Percentiles rank a stretch among this genome's conserved stretches.
phyloP scores from a whole-genome alignment of 2,888 invertebrate genomes.

The Cyaniris semiargus region DNA sequence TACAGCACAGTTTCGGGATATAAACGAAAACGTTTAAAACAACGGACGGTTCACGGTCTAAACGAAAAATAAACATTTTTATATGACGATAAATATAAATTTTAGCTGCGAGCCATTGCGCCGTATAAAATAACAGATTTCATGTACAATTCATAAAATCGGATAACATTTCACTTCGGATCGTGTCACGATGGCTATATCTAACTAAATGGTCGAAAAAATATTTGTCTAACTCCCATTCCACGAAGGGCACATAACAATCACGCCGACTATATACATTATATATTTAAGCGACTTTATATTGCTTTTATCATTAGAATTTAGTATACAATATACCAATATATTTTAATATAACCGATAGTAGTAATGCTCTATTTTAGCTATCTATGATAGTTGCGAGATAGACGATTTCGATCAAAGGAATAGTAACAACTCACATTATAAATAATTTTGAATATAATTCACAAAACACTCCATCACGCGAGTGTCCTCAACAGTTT shows the following conservation, averaged over 20 bases:
- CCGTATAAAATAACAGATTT: constrained; percentile 14
- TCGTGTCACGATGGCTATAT: constrained; percentile 22
- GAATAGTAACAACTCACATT: constrained; percentile 38
- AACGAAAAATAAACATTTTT: constrained; percentile 11
- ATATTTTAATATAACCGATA: constrained; percentile 34
- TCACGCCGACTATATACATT: constrained; percentile 44
- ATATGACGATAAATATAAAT: constrained; percentile 2
- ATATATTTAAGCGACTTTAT: constrained; percentile 61
- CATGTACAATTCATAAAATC: neutral
- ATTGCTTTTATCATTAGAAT: constrained; percentile 59
- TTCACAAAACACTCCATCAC: constrained; percentile 38
- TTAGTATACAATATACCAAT: constrained; percentile 41
- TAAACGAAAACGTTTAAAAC: neutral
- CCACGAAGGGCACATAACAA: constrained; percentile 50
- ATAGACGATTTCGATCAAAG: constrained; percentile 33
- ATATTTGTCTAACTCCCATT: constrained; percentile 49
- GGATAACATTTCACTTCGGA: constrained; percentile 21
- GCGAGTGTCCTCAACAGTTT: constrained; percentile 44
- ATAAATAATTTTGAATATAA: constrained; percentile 47
- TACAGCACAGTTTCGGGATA: neutral
- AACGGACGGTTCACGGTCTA: constrained; percentile 22
- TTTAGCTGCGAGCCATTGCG: constrained; percentile 19
- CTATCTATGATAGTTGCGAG: constrained; percentile 37
- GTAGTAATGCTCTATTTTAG: constrained; percentile 37
- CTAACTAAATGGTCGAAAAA: constrained; percentile 47